Conservation (phyloP, 2,888 invertebrate species). For the Amphipyra berbera region DNA sequence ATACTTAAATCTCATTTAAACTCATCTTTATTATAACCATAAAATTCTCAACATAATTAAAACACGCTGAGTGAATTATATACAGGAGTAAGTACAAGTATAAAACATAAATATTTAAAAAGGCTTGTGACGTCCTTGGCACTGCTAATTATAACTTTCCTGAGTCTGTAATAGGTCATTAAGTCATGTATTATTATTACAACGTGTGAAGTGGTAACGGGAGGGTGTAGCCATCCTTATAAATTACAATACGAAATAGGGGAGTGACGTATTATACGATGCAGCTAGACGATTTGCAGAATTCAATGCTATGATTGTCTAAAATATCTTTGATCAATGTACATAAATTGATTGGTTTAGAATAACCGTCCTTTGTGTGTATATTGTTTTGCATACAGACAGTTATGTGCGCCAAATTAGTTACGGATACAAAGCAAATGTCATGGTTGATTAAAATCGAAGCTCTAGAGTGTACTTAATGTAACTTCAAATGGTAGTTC, state of each 20-base stretch:
- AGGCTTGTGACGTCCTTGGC: constrained; percentile 25
- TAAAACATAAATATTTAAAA: constrained; percentile 19
- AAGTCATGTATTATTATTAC: constrained; percentile 32
- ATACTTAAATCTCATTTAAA: constrained; percentile 6
- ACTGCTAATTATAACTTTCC: constrained; percentile 36
- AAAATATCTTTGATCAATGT: constrained; percentile 21
- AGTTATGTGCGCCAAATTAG: constrained; percentile 40
- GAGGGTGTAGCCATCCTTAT: background rate
- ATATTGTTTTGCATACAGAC: constrained; percentile 12
- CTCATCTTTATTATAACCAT: background rate
- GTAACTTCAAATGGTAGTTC: background rate
- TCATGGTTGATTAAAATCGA: constrained; percentile 38
- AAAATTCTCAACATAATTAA: constrained; percentile 2
- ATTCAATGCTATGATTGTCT: background rate
- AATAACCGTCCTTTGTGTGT: constrained; percentile 24
- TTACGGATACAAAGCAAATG: constrained; percentile 27
- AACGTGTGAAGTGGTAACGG: constrained; percentile 13
- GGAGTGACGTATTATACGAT: constrained; percentile 1
- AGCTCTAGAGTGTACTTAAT: background rate
- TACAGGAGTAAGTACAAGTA: background rate
- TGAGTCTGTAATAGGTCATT: constrained; percentile 38
- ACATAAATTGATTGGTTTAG: constrained; percentile 6
- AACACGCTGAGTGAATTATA: background rate
- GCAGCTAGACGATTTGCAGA: background rate
- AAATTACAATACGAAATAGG: constrained; percentile 1